phyloP scores from a whole-genome alignment of 1,140 invertebrate genomes.

The Magallana gigas region DNA sequence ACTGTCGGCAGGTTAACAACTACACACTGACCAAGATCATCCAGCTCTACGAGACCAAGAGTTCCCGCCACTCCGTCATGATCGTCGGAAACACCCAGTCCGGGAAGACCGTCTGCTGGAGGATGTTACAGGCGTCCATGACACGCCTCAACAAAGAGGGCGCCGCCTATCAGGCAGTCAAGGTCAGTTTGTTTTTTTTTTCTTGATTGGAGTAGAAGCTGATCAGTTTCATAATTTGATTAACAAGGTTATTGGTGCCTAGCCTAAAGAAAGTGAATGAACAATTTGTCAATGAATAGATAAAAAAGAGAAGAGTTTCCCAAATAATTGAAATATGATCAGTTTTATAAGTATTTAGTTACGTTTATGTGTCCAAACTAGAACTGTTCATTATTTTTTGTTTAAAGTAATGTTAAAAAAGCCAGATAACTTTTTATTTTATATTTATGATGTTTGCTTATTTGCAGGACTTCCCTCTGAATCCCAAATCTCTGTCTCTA shows the following conservation, averaged over 20 bases:
- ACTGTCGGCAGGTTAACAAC: slow-evolving; percentile 82
- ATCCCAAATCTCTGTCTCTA: slow-evolving; percentile 90
- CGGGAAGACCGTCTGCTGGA: slow-evolving; percentile 78
- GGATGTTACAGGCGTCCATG: slow-evolving; percentile 74
- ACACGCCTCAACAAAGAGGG: slow-evolving; percentile 68
- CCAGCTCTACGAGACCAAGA: slow-evolving; percentile 80
- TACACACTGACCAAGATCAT: slow-evolving; percentile 78
- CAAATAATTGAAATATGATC: no score
- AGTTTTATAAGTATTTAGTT: no score
- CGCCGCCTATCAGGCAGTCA: slow-evolving; percentile 69
- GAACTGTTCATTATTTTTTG: no score
- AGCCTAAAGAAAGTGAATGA: background rate
- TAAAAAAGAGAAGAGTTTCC: background rate
- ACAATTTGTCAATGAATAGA: background rate
- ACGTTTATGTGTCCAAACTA: no score
- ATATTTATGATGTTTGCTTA: no score
- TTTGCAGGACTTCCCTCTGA: slow-evolving; percentile 85
- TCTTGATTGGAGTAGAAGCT: no score
- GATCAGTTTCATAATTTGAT: no score
- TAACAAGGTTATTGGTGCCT: no score
- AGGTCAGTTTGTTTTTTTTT: slow-evolving; percentile 57
- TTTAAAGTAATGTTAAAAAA: no score
- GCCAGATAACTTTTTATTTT: no score
- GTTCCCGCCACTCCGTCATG: slow-evolving; percentile 86
- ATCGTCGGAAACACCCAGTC: slow-evolving; percentile 83